A percentile compares a stretch with the other conserved stretches of the same genome.
Evolutionary conservation across 1,140 invertebrate genomes (phyloP).

Genomic region (Drosophila micromelanica): DNA sequence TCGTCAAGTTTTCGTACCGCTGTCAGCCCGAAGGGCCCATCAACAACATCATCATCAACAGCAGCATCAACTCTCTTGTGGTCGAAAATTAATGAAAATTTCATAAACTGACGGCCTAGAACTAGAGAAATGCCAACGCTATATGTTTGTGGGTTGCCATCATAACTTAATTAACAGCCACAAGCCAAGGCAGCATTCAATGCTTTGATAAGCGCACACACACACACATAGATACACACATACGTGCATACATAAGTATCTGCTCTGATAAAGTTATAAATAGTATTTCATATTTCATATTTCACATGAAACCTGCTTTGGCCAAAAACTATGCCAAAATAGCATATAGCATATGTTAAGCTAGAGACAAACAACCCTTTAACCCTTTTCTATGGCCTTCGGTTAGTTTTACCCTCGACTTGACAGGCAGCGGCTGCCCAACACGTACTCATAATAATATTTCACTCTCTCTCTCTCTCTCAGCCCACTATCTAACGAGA

Average conservation of each 20-base stretch:
- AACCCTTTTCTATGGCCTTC: conserved; percentile 40
- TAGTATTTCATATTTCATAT: conserved; percentile 73
- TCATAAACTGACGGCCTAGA: conserved; percentile 75
- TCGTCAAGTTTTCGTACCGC: conserved; percentile 79
- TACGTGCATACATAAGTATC: conserved; percentile 36
- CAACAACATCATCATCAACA: conserved; percentile 41
- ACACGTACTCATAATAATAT: conserved; percentile 80
- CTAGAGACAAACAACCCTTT: conserved; percentile 56
- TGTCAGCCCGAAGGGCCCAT: conserved; percentile 73
- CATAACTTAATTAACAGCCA: conserved; percentile 82
- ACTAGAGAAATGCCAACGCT: conserved; percentile 50
- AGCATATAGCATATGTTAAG: conserved; percentile 63
- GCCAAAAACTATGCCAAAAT: conserved; percentile 69
- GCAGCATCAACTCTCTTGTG: conserved; percentile 66
- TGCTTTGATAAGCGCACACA: conserved; percentile 51
- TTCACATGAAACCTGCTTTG: neutral
- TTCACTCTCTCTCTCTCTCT: conserved; percentile 42
- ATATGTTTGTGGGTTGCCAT: conserved; percentile 72
- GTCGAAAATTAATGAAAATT: conserved; percentile 83
- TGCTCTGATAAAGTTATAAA: conserved; percentile 74
- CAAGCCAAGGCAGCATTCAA: conserved; percentile 48
- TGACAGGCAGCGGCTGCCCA: conserved; percentile 36
- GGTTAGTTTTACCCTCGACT: neutral
- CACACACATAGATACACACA: conserved; percentile 1
- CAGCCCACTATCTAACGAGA: neutral